These are phyloP conservation scores for Atethmia centrago DNA, from an alignment of 2,888 invertebrate genomes.

Conservation along the genomic window DNA sequence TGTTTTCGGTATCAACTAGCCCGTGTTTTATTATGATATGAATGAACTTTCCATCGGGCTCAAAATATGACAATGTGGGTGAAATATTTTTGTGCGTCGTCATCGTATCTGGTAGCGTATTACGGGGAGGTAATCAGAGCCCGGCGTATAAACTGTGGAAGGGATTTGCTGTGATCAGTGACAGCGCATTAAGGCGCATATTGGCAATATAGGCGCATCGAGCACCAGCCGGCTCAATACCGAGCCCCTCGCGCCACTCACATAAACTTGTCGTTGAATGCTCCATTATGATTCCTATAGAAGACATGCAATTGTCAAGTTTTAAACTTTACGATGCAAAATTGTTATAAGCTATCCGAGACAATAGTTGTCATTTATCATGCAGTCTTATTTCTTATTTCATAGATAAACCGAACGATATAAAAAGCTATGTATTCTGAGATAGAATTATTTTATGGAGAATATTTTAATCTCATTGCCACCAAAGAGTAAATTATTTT, in stretches of 20 bases:
- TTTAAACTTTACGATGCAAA: constrained; percentile 25
- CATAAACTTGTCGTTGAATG: constrained; percentile 58
- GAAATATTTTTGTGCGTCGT: constrained; percentile 50
- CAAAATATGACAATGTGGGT: constrained; percentile 34
- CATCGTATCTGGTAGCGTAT: constrained; percentile 53
- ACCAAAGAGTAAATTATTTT: neutral
- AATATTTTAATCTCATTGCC: neutral
- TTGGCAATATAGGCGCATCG: constrained; percentile 62
- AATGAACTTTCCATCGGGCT: constrained; percentile 29
- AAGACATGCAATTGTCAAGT: constrained; percentile 31
- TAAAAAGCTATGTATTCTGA: neutral
- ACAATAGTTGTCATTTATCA: constrained; percentile 5
- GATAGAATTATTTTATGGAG: neutral
- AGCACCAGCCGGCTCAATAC: constrained; percentile 56
- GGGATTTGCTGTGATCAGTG: constrained; percentile 61
- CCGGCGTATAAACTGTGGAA: constrained; percentile 51
- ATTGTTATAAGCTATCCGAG: constrained; percentile 7
- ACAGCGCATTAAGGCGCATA: constrained; percentile 62
- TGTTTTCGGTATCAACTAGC: constrained; percentile 3
- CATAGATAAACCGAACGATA: neutral
- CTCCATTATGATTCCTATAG: constrained; percentile 48
- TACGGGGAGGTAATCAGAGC: constrained; percentile 51
- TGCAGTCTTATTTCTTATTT: neutral
- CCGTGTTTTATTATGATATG: constrained; percentile 13
- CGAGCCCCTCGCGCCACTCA: constrained; percentile 40